Conservation (phyloP, 1,140 invertebrate genomes). For the Trinorchestia longiramus region DNA sequence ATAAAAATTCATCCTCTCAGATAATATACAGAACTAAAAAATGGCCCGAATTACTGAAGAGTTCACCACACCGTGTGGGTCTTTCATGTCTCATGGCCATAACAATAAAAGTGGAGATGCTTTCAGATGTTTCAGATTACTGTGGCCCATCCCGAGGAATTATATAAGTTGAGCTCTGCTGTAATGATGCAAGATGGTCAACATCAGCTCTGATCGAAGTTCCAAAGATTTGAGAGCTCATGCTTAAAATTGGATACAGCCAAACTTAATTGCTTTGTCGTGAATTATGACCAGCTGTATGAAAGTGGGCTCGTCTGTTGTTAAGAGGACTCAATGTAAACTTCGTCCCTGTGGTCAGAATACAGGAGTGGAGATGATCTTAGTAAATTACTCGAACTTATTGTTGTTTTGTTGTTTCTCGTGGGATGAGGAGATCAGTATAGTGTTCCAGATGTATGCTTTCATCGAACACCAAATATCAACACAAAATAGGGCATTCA, state of each 20-base stretch:
- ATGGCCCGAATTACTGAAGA: neutral
- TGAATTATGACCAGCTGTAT: neutral
- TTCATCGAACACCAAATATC: neutral
- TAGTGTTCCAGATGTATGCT: neutral
- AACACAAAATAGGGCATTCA: neutral
- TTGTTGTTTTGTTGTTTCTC: neutral
- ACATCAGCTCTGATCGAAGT: neutral
- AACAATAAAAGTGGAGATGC: conserved; percentile 6
- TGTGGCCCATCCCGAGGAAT: neutral
- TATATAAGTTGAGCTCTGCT: neutral
- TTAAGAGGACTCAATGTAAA: neutral
- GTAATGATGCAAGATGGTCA: neutral
- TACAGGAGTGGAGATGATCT: neutral
- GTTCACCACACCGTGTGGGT: neutral
- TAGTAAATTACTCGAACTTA: neutral
- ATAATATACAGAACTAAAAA: neutral
- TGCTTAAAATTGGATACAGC: neutral
- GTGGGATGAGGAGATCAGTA: neutral
- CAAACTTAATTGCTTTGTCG: neutral
- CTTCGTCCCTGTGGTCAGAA: neutral
- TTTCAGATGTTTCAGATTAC: conserved; percentile 9
- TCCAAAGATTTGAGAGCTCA: neutral
- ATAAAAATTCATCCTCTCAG: neutral
- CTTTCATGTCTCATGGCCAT: neutral
- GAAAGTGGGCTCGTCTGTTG: conserved; percentile 15